A percentile compares a stretch with the other conserved stretches of the same genome.
These are phyloP conservation scores for Manacus vitellinus DNA, from an alignment of 2,113 vertebrate species.

Conservation along the genomic window DNA sequence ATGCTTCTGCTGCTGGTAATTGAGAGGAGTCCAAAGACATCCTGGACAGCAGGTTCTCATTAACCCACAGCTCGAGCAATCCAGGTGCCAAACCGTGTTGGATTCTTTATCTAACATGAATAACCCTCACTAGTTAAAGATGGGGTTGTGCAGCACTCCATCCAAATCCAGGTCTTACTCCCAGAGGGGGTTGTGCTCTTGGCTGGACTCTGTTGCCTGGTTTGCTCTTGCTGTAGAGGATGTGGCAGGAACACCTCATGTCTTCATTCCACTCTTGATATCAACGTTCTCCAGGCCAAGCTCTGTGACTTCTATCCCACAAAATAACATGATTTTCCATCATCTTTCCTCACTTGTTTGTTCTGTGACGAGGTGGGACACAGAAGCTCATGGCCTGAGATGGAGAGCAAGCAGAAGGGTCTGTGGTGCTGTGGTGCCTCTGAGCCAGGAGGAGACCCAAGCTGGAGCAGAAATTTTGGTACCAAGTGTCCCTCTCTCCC, in stretches of 20 bases:
- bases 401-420: neutral
- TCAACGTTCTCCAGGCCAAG: neutral
- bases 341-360: neutral
- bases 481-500: neutral
- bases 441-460: neutral
- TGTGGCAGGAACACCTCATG: neutral
- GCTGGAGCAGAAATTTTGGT: neutral
- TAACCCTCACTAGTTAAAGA: neutral
- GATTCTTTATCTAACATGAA: neutral
- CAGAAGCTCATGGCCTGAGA: neutral
- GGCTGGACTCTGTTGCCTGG: neutral
- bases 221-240: neutral
- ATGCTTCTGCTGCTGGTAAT: neutral
- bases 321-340: neutral
- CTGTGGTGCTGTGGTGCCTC: neutral
- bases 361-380: rapidly evolving
- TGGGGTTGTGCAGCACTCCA: neutral
- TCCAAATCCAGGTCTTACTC: neutral
- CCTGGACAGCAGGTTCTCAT: neutral
- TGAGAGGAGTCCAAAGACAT: neutral
- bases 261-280: neutral
- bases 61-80: neutral
- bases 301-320: neutral
- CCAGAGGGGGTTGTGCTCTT: neutral
- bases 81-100: neutral